These are phyloP conservation scores for Centropristis striata DNA, from an alignment of 2,113 vertebrate genomes.

Conservation along the genomic window DNA sequence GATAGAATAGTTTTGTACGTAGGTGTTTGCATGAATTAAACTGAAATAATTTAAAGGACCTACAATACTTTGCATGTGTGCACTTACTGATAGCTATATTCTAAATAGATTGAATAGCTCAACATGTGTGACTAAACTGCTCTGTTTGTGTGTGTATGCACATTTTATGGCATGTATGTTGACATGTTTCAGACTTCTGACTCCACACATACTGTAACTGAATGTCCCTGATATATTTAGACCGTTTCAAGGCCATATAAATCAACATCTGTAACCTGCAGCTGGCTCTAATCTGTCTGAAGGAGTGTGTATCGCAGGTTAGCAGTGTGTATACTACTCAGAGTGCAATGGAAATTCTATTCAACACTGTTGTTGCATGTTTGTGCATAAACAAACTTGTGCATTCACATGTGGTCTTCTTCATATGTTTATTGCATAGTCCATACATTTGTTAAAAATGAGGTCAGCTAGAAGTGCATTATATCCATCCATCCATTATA, in stretches of 20 bases:
- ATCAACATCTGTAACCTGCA: constrained; percentile 28
- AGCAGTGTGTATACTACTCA: constrained; percentile 3
- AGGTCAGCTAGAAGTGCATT: constrained; percentile 10
- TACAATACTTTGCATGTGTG: neutral
- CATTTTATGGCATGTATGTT: neutral
- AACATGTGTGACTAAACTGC: neutral
- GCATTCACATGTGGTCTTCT: constrained; percentile 6
- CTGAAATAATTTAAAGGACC: neutral
- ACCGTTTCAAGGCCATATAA: neutral
- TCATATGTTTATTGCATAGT: neutral
- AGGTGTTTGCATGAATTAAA: neutral
- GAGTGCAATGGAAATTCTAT: neutral
- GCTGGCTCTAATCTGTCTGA: constrained; percentile 47
- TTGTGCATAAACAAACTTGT: constrained; percentile 30
- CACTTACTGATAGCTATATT: neutral
- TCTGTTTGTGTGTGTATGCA: neutral
- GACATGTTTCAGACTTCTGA: neutral
- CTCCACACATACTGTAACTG: neutral
- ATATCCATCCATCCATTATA: constrained; percentile 45
- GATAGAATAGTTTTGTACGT: neutral
- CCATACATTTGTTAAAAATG: constrained; percentile 26
- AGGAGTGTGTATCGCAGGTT: constrained; percentile 17
- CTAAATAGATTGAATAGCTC: neutral
- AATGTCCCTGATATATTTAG: constrained; percentile 1
- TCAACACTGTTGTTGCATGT: constrained; percentile 25